Evolutionary conservation across 2,113 vertebrate genomes (phyloP).

Genomic region (Panurus biarmicus): DNA sequence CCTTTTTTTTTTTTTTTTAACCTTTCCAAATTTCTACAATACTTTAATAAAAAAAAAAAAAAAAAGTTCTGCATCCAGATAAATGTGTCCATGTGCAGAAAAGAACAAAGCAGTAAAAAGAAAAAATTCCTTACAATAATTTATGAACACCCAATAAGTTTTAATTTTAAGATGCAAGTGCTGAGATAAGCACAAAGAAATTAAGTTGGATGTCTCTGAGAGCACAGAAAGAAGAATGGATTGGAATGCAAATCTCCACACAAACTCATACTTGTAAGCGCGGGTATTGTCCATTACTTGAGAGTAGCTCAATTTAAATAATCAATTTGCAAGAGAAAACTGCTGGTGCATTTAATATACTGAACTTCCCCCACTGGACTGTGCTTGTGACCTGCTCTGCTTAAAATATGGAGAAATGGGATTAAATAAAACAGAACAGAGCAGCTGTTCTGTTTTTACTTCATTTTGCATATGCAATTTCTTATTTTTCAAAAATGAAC

Average conservation of each 20-base stretch:
- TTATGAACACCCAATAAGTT: not conserved
- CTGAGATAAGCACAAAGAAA: constrained; percentile 41
- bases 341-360: constrained; percentile 62
- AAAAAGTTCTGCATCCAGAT: not conserved
- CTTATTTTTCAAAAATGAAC: not conserved
- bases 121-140: not conserved
- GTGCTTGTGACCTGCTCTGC: not conserved
- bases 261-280: constrained; percentile 44
- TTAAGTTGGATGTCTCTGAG: not conserved
- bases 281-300: constrained; percentile 36
- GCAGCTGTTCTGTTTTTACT: not conserved
- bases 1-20: not conserved
- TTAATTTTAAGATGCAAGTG: constrained; percentile 21
- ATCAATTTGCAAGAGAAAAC: constrained; percentile 65
- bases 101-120: not conserved
- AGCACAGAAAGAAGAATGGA: constrained; percentile 20
- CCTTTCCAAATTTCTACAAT: not conserved
- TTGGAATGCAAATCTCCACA: constrained; percentile 48
- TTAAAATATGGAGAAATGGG: not conserved
- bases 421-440: not conserved
- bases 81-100: not conserved
- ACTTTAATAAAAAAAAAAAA: not conserved
- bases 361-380: constrained; percentile 50
- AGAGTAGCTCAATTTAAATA: constrained; percentile 60
- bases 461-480: not conserved